Conservation (phyloP, 1,140 invertebrate genomes). For the Platorchestia sp. region DNA sequence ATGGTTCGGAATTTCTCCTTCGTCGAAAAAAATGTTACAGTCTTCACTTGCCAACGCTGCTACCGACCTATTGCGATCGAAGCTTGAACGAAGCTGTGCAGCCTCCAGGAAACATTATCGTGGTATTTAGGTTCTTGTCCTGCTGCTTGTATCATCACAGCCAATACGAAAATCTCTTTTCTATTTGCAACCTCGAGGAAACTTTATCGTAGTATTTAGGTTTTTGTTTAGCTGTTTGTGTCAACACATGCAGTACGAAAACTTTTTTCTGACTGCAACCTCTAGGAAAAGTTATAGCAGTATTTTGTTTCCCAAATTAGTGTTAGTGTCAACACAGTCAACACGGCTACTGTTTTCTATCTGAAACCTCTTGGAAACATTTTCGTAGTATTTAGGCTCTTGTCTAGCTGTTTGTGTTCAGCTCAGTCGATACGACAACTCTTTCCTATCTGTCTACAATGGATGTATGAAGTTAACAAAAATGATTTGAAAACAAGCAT, state of each 20-base stretch:
- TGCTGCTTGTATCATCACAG: neutral
- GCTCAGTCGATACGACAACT: neutral
- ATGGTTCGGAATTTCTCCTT: neutral
- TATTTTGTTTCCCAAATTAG: neutral
- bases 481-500: neutral
- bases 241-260: neutral
- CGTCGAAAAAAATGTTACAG: neutral
- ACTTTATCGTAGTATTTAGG: neutral
- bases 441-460: neutral
- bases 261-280: too few species aligned
- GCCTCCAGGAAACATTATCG: neutral
- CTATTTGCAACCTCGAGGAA: neutral
- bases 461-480: neutral
- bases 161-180: neutral
- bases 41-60: neutral
- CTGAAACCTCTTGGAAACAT: neutral
- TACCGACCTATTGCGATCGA: neutral
- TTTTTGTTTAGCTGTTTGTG: neutral
- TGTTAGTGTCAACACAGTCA: neutral
- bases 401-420: neutral
- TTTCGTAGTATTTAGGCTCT: neutral
- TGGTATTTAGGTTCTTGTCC: neutral
- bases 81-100: neutral
- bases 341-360: too few species aligned
- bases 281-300: neutral